Conservation (phyloP, 2,113 vertebrate genomes). For the Nothocercus julius region DNA sequence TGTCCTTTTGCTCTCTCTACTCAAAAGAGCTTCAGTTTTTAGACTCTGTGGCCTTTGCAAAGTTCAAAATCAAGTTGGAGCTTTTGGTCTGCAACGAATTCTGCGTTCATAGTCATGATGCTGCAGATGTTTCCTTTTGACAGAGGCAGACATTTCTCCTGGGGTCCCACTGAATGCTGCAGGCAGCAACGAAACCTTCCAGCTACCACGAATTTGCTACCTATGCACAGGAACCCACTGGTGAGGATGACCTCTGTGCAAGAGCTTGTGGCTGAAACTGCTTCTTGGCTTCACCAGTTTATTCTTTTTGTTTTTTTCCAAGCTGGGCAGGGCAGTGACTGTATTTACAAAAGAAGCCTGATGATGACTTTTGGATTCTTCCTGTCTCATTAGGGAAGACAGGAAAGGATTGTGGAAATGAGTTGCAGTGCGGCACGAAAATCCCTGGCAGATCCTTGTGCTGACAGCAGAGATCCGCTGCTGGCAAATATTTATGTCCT, state of each 20-base stretch:
- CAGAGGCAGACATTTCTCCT: neutral
- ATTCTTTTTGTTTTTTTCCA: neutral
- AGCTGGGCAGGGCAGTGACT: neutral
- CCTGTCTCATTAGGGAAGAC: neutral
- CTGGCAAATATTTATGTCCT: neutral
- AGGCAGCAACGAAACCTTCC: neutral
- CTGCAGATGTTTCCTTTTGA: accelerated
- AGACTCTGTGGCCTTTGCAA: neutral
- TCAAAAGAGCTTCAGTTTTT: neutral
- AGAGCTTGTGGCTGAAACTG: neutral
- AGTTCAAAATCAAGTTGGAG: neutral
- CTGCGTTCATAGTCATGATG: neutral
- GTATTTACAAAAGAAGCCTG: neutral
- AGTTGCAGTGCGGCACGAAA: neutral
- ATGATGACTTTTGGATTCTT: neutral
- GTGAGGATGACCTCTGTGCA: neutral
- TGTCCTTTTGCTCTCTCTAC: neutral
- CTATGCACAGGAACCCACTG: accelerated
- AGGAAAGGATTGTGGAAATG: neutral
- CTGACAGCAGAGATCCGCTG: neutral
- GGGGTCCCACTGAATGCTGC: neutral
- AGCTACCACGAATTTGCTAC: neutral
- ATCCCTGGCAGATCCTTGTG: neutral
- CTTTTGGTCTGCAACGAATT: neutral
- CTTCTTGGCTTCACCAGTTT: neutral